A percentile compares a stretch with the other conserved stretches of the same genome.
These are phyloP conservation scores for Panthera uncia DNA, from an alignment of 2,113 vertebrate species.

Conservation along the genomic window DNA sequence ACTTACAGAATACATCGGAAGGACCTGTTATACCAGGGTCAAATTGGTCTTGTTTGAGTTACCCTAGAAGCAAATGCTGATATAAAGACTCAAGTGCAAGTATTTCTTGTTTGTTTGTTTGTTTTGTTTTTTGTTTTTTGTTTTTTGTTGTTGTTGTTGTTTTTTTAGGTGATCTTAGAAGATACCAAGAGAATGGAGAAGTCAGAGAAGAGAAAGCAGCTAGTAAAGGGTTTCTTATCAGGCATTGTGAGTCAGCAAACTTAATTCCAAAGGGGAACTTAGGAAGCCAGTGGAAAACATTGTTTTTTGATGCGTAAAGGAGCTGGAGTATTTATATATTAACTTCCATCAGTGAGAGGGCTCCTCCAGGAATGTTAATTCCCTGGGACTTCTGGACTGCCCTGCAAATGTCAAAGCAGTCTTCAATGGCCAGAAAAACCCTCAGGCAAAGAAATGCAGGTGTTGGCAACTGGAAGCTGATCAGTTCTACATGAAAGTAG, in stretches of 20 bases:
- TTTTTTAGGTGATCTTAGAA: not conserved
- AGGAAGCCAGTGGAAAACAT: not conserved
- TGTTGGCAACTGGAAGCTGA: not conserved
- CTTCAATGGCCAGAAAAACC: not conserved
- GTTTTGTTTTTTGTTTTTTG: not conserved
- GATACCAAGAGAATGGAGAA: not conserved
- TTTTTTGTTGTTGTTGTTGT: not conserved
- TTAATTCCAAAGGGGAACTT: not conserved
- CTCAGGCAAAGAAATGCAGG: not conserved
- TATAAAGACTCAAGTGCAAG: not conserved
- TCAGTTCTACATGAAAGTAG: not conserved
- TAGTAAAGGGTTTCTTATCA: not conserved
- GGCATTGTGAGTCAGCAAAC: not conserved
- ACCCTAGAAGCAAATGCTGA: not conserved
- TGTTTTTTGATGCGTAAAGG: not conserved
- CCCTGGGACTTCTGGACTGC: not conserved
- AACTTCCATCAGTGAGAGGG: not conserved
- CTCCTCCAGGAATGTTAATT: not conserved
- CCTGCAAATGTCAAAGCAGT: not conserved
- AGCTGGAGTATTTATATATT: not conserved
- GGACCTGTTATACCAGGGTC: not conserved
- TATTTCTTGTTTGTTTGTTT: not conserved
- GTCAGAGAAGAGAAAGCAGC: not conserved
- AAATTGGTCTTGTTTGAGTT: not conserved
- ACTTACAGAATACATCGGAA: not conserved